These are phyloP conservation scores for Montipora cactus DNA, from an alignment of 64 coral and sea anemone species.

Conservation along the genomic window DNA sequence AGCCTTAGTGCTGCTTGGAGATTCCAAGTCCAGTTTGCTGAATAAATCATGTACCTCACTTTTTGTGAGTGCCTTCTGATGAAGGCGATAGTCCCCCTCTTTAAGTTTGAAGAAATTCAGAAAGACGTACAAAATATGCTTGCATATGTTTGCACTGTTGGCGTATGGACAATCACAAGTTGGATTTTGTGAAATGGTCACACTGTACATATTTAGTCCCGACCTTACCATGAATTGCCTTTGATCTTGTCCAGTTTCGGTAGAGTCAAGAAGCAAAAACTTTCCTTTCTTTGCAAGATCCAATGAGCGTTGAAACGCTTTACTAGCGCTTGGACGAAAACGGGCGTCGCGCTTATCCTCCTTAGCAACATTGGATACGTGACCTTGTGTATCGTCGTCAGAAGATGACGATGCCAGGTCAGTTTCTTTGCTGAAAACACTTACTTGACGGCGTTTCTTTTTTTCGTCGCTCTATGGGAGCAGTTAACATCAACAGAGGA, in stretches of 20 bases:
- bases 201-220: constrained; percentile 4
- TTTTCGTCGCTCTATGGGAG: constrained; percentile 40
- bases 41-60: constrained; percentile 22
- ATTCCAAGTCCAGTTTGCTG: background rate
- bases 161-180: constrained; percentile 50
- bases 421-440: constrained; percentile 22
- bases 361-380: background rate
- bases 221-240: constrained; percentile 45
- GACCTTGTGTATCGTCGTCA: background rate
- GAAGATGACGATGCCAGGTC: constrained; percentile 9
- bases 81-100: constrained; percentile 15
- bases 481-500: constrained; percentile 37
- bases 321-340: constrained; percentile 27
- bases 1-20: background rate
- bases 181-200: constrained; percentile 22
- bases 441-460: background rate
- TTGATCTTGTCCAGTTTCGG: background rate
- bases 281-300: constrained; percentile 16
- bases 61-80: constrained; percentile 40
- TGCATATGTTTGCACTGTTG: constrained; percentile 11
- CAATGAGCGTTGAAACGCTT: constrained; percentile 19
- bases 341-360: background rate
- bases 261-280: constrained; percentile 10
- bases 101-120: background rate
- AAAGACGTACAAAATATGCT: constrained; percentile 11